Evolutionary conservation across 2,888 invertebrate genomes (phyloP).

Genomic region (Marasmarcha lunaedactyla): DNA sequence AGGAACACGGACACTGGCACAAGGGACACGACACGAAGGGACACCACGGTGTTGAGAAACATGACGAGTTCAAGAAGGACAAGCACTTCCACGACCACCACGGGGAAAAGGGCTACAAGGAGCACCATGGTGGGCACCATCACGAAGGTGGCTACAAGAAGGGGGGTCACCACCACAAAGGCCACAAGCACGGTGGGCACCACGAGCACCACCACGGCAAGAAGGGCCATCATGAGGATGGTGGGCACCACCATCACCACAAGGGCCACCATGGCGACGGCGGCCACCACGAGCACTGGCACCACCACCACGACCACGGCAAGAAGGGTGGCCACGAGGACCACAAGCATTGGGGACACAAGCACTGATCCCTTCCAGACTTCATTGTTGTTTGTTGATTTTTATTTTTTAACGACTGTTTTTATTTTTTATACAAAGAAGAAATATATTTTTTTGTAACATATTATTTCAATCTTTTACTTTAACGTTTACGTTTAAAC

Average conservation of each 20-base stretch:
- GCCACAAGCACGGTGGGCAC: slow-evolving; percentile 80
- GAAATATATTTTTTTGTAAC: slow-evolving; percentile 16
- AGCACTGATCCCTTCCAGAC: slow-evolving; percentile 35
- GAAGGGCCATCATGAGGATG: slow-evolving; percentile 81
- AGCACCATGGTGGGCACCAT: slow-evolving; percentile 82
- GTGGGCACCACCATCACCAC: slow-evolving; percentile 81
- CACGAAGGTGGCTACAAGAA: slow-evolving; percentile 83
- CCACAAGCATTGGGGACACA: slow-evolving; percentile 83
- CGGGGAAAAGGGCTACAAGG: slow-evolving; percentile 81
- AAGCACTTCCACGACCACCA: slow-evolving; percentile 88
- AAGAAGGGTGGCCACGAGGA: slow-evolving; percentile 85
- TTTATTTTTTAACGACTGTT: slow-evolving; percentile 22
- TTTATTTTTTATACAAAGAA: slow-evolving; percentile 32
- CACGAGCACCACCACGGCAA: slow-evolving; percentile 84
- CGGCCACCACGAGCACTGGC: slow-evolving; percentile 81
- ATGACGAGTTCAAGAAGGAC: slow-evolving; percentile 86
- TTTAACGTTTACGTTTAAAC: background rate
- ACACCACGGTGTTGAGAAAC: slow-evolving; percentile 84
- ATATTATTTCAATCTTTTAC: background rate
- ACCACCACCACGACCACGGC: slow-evolving; percentile 78
- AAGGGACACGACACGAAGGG: slow-evolving; percentile 89
- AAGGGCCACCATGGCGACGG: slow-evolving; percentile 82
- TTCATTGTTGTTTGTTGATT: slow-evolving; percentile 38
- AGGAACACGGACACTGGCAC: slow-evolving; percentile 76
- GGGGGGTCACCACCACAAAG: slow-evolving; percentile 83